These are phyloP conservation scores for Melierax canorus DNA, from an alignment of 2,113 vertebrate species.

Conservation along the genomic window DNA sequence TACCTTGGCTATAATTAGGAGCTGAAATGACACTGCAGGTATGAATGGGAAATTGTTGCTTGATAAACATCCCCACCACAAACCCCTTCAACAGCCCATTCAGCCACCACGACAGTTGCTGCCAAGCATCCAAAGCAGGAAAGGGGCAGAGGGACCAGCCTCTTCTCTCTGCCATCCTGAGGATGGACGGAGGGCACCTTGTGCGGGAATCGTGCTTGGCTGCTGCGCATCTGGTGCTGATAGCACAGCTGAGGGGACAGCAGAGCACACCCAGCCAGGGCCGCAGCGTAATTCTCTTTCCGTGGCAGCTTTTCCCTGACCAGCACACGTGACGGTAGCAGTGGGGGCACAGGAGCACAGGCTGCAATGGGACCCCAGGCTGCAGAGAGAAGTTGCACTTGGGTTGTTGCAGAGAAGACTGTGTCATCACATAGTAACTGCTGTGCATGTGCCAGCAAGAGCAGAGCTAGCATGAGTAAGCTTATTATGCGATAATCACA, in stretches of 20 bases:
- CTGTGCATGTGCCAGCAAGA: slow-evolving; percentile 53
- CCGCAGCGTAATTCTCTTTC: background rate
- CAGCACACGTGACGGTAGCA: rapidly evolving
- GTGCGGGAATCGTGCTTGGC: background rate
- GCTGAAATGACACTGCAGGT: background rate
- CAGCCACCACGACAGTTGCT: background rate
- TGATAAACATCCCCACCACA: background rate
- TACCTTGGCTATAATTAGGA: background rate
- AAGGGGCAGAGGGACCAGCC: background rate
- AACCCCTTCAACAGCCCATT: background rate
- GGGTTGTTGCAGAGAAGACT: background rate
- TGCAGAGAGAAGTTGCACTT: background rate
- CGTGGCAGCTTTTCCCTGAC: background rate
- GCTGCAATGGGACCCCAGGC: background rate
- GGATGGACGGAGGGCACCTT: background rate
- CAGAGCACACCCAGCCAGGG: rapidly evolving
- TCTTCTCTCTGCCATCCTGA: background rate
- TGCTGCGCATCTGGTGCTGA: background rate
- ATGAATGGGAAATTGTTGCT: background rate
- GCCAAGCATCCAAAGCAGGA: rapidly evolving
- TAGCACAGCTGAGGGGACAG: background rate
- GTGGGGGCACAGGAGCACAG: background rate
- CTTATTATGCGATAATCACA: slow-evolving; percentile 54
- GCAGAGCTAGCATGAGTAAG: slow-evolving; percentile 58
- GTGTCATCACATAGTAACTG: slow-evolving; percentile 35